Evolutionary conservation across 2,797 vertebrate genomes (phyloP).

Genomic region (Chaetodon trifasciatus): DNA sequence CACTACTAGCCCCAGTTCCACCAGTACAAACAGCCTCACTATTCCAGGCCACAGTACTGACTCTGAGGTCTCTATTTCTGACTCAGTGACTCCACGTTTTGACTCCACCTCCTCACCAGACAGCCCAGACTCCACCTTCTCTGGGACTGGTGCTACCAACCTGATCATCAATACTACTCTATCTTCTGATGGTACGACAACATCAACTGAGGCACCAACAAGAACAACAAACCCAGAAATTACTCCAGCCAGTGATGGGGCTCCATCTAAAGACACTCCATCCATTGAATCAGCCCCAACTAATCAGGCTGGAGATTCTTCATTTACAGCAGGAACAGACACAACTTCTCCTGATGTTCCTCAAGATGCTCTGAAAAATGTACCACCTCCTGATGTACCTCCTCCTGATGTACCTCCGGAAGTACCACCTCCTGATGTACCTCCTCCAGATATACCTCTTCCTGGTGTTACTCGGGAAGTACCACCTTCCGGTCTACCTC

Average conservation of each 20-base stretch:
- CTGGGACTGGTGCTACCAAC: constrained; percentile 28
- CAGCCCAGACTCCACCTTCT: constrained; percentile 40
- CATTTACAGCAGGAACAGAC: constrained; percentile 38
- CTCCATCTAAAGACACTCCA: constrained; percentile 32
- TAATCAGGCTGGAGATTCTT: constrained; percentile 33
- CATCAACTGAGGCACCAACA: constrained; percentile 28
- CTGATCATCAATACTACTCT: constrained; percentile 15
- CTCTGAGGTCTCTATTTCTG: constrained; percentile 53
- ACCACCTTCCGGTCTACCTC: background rate
- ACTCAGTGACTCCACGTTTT: constrained; percentile 53
- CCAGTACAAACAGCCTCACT: constrained; percentile 5
- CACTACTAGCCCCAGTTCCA: constrained; percentile 32
- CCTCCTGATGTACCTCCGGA: background rate
- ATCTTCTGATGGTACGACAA: constrained; percentile 22
- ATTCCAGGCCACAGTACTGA: constrained; percentile 32
- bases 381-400: background rate
- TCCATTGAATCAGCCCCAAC: constrained; percentile 18
- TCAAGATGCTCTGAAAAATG: constrained; percentile 21
- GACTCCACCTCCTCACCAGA: constrained; percentile 54
- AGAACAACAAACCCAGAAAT: constrained; percentile 33
- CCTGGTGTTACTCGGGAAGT: background rate
- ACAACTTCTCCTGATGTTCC: constrained; percentile 19
- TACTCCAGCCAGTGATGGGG: constrained; percentile 16
- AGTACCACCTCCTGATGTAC: background rate
- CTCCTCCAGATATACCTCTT: background rate